Evolutionary conservation across 2,888 invertebrate genomes (phyloP).

Genomic region (Ellobium chinense): DNA sequence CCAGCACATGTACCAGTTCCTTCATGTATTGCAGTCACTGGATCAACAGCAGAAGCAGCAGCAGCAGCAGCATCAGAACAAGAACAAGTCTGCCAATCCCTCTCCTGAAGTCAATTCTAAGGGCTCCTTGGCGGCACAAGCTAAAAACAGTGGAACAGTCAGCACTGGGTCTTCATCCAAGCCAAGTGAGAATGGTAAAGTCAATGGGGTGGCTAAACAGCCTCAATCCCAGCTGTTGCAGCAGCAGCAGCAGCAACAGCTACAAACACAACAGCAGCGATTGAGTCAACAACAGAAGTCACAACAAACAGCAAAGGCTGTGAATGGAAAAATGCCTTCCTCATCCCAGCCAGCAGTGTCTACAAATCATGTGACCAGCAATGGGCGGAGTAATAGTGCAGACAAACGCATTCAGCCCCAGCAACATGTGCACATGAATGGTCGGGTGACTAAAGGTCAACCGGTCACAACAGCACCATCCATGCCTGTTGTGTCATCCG

Average conservation of each 20-base stretch:
- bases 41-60: conserved; percentile 15
- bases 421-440: conserved; percentile 14
- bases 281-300: conserved; percentile 32
- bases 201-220: conserved; percentile 10
- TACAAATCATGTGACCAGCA: conserved; percentile 3
- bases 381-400: background rate
- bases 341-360: conserved; percentile 8
- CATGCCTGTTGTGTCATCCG: background rate
- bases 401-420: conserved; percentile 13
- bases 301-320: conserved; percentile 14
- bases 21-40: conserved; percentile 14
- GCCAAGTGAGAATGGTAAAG: conserved; percentile 10
- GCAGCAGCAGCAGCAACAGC: conserved; percentile 27
- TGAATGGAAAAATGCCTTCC: conserved; percentile 29
- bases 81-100: conserved; percentile 18
- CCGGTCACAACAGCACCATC: background rate
- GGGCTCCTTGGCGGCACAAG: conserved; percentile 3
- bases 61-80: conserved; percentile 27
- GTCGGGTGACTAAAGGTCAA: conserved; percentile 1
- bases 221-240: background rate
- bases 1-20: conserved; percentile 31
- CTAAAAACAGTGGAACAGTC: conserved; percentile 32
- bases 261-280: conserved; percentile 13
- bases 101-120: conserved; percentile 6
- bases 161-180: conserved; percentile 15